Evolutionary conservation across 2,888 invertebrate genomes (phyloP).

Genomic region (Tipula confusa): DNA sequence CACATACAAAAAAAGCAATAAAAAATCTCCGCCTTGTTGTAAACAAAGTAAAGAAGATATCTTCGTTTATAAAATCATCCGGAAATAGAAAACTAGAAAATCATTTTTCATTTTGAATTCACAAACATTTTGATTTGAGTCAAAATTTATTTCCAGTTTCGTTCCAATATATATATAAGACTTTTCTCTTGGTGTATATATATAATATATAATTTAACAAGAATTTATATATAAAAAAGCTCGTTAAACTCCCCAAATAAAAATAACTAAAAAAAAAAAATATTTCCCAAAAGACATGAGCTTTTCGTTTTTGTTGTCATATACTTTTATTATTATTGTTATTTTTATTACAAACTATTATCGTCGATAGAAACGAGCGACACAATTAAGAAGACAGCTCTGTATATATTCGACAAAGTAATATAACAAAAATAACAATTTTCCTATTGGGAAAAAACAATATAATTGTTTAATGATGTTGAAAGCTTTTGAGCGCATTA

Average conservation of each 20-base stretch:
- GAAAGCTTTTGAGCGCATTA: neutral
- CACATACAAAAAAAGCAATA: neutral
- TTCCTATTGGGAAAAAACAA: conserved; percentile 6
- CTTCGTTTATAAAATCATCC: neutral
- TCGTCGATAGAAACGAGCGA: neutral
- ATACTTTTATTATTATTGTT: conserved; percentile 20
- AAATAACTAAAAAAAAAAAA: neutral
- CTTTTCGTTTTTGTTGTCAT: neutral
- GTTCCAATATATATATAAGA: neutral
- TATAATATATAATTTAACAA: neutral
- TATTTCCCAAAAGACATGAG: conserved; percentile 3
- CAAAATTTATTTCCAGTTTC: neutral
- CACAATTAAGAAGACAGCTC: conserved; percentile 4
- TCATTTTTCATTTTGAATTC: neutral
- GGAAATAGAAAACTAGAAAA: conserved; percentile 1
- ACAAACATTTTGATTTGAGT: neutral
- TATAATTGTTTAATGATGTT: conserved; percentile 3
- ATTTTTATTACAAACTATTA: conserved; percentile 25
- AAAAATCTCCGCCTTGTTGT: neutral
- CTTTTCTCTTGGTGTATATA: neutral
- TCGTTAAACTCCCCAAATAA: neutral
- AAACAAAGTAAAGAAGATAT: neutral
- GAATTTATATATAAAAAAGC: neutral
- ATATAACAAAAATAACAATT: conserved; percentile 9
- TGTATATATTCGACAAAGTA: neutral